Percentiles rank a stretch among this genome's conserved stretches.
phyloP scores from a whole-genome alignment of 2,888 invertebrate species.

The Diploptera punctata region DNA sequence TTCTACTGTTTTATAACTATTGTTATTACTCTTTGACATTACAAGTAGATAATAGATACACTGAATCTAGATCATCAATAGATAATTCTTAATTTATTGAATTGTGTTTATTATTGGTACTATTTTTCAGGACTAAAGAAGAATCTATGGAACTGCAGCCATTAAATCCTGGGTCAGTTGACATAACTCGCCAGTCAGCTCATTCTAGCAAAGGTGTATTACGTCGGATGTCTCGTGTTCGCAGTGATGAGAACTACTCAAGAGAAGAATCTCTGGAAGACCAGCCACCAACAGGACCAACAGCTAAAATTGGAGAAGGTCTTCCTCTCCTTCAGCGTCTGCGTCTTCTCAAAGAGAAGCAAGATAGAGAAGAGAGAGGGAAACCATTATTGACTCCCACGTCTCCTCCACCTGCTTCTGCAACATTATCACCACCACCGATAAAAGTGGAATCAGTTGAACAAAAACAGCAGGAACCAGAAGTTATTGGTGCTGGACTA shows the following conservation, averaged over 20 bases:
- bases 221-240: conserved; percentile 76
- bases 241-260: conserved; percentile 56
- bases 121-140: conserved; percentile 48
- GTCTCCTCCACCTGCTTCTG: conserved; percentile 27
- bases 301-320: conserved; percentile 72
- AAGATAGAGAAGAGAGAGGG: conserved; percentile 68
- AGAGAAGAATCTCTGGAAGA: conserved; percentile 47
- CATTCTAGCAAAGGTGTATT: conserved; percentile 61
- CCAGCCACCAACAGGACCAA: not conserved
- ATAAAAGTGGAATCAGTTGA: conserved; percentile 47
- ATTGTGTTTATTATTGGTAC: no score
- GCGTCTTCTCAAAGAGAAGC: conserved; percentile 84
- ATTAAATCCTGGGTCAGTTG: conserved; percentile 54
- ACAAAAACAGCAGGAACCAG: conserved; percentile 50
- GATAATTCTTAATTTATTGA: no score
- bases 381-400: conserved; percentile 26
- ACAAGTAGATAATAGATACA: no score
- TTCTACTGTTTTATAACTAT: no score
- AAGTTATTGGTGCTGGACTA: conserved; percentile 72
- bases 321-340: conserved; percentile 78
- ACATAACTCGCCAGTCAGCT: conserved; percentile 53
- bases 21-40: no score
- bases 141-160: conserved; percentile 75
- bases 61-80: no score
- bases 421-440: conserved; percentile 28